phyloP scores from a whole-genome alignment of 1,140 invertebrate genomes.

The Saxidomus purpurata region DNA sequence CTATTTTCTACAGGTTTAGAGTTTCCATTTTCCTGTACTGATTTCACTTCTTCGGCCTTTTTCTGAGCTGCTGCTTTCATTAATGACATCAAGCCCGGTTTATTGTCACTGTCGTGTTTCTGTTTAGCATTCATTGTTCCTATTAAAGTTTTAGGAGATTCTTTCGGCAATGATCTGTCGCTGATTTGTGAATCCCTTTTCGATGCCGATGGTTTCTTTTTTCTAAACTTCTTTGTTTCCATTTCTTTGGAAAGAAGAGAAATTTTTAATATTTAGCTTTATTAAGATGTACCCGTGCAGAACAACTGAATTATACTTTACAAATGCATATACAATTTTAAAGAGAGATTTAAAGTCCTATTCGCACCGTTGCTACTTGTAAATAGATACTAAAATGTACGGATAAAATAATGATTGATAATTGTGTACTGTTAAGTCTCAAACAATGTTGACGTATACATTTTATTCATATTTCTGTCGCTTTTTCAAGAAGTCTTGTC shows the following conservation, averaged over 20 bases:
- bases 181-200: neutral
- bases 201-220: constrained; percentile 27
- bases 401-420: too few relatives aligned
- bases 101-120: constrained; percentile 27
- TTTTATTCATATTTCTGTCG: too few relatives aligned
- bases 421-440: too few relatives aligned
- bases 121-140: neutral
- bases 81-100: neutral
- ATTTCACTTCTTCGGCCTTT: neutral
- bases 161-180: neutral
- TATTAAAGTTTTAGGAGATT: constrained; percentile 5
- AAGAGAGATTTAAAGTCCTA: too few relatives aligned
- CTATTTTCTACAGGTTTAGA: neutral
- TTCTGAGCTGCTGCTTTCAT: constrained; percentile 10
- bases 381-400: too few relatives aligned
- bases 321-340: too few relatives aligned
- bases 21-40: neutral
- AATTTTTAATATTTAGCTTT: neutral
- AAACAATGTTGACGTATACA: too few relatives aligned
- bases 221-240: constrained; percentile 55
- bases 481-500: too few relatives aligned
- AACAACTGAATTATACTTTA: too few relatives aligned
- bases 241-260: neutral
- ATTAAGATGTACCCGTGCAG: too few relatives aligned
- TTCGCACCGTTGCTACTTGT: too few relatives aligned